These are phyloP conservation scores for Chaenocephalus aceratus DNA, from an alignment of 2,113 vertebrate genomes.

Conservation along the genomic window DNA sequence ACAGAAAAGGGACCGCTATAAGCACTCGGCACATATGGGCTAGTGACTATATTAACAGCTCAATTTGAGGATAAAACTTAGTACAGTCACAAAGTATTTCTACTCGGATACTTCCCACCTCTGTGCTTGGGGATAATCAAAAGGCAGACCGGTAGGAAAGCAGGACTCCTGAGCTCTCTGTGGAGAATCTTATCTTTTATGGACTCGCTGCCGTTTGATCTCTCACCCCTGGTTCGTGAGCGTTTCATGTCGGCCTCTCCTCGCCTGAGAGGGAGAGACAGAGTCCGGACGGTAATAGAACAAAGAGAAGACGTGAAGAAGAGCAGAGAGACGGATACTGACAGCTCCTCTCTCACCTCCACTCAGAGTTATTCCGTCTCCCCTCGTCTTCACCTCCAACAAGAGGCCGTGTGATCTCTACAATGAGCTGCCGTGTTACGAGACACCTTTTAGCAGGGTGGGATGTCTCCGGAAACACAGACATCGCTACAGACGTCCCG, in stretches of 20 bases:
- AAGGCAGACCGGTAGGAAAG: constrained; percentile 30
- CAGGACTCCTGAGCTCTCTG: constrained; percentile 12
- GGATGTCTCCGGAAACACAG: too few relatives aligned
- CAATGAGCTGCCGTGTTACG: constrained; percentile 1
- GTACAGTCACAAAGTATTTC: too few relatives aligned
- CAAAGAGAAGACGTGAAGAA: constrained; percentile 55
- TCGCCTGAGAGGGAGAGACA: constrained; percentile 41
- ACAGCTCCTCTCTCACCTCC: constrained; percentile 66
- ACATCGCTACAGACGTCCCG: too few relatives aligned
- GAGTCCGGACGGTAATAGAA: constrained; percentile 53
- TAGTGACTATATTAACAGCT: not conserved
- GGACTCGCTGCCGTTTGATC: constrained; percentile 53
- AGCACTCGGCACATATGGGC: not conserved
- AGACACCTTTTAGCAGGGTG: not conserved
- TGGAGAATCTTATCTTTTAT: not conserved
- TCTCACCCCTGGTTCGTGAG: constrained; percentile 9
- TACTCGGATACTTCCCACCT: too few relatives aligned
- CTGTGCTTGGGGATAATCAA: constrained; percentile 45
- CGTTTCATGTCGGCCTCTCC: constrained; percentile 57
- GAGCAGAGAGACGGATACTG: constrained; percentile 35
- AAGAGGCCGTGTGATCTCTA: constrained; percentile 18
- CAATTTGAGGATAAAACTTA: not conserved
- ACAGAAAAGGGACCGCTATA: not conserved
- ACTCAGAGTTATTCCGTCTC: constrained; percentile 38
- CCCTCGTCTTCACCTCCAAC: constrained; percentile 25